Base-by-base conservation (phyloP, 2,888 invertebrate species). In the Habrosyne pyritoides region DNA sequence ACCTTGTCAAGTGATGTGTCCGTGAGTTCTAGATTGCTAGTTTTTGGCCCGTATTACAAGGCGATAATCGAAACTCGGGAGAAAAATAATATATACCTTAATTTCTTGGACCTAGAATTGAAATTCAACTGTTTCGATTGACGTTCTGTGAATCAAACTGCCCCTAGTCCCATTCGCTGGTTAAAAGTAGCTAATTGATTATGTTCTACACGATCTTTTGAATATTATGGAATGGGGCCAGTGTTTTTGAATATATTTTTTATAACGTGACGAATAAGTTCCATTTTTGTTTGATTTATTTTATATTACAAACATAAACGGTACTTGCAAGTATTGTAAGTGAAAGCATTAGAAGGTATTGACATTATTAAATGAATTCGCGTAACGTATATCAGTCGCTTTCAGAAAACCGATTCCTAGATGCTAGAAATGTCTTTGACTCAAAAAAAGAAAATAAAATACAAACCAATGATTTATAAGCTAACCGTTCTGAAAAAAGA, bases 1-100 rank as follows among this genome's bases (percentile, higher is more conserved):
- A 60, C 59, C 57, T 72, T 74, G 72, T 78, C 65, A 66, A 77
- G 77, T 84, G 75, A 72, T 58, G 65, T 73, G 73, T 70, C 58
- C 64, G 67, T 60, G 71, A 67, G 70, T 75, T 57, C 66, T 72
- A 75, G 69, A 63, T 68, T 67, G 73, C 74, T 78, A 77, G 70
- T 69, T 64, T 8, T 47, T n/a, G 28, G 24, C 7, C 24, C 24
- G 7, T 24, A 24, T 3, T 24, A 24, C 51, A 49, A 21, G 54
- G 48, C 63, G 64, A 62, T 7, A 24, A 24, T 24, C 24, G 7
- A 24, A 24, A 24, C 24, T 24, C 7, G 7, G 3, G 24, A n/a
- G n/a, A n/a, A n/a, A n/a, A n/a, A n/a, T n/a, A n/a, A 24, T 5
- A 24, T 24, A 24, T 24, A 24, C 24, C 24, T 7, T 24, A 24